Conservation (phyloP, 1,140 invertebrate genomes). For the Drosophila murphyi region DNA sequence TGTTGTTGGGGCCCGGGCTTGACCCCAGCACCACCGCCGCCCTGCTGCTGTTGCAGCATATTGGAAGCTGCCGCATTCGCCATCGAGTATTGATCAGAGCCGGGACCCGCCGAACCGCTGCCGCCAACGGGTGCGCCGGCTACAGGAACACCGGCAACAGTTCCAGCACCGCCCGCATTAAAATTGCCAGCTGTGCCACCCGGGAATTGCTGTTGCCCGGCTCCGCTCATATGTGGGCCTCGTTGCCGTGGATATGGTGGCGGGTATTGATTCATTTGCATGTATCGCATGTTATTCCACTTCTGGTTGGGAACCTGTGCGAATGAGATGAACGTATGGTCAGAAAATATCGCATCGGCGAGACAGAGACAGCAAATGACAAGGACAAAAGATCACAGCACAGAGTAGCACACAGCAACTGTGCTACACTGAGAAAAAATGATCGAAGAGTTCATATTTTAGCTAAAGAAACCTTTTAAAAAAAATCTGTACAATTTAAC, state of each 20-base stretch:
- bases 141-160: constrained; percentile 53
- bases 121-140: constrained; percentile 76
- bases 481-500: too few relatives aligned
- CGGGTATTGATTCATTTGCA: constrained; percentile 79
- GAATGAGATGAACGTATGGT: constrained; percentile 3
- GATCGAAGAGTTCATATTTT: too few relatives aligned
- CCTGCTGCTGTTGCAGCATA: constrained; percentile 84
- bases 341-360: background rate
- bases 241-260: constrained; percentile 83
- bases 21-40: constrained; percentile 58
- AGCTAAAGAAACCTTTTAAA: too few relatives aligned
- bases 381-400: background rate
- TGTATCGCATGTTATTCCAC: constrained; percentile 82
- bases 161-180: constrained; percentile 62
- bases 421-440: background rate
- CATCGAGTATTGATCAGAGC: constrained; percentile 79
- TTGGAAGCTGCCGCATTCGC: constrained; percentile 65
- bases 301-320: constrained; percentile 68
- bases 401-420: background rate
- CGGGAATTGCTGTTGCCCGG: constrained; percentile 63
- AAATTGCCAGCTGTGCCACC: constrained; percentile 69
- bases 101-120: constrained; percentile 63
- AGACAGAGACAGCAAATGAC: background rate
- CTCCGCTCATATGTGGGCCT: constrained; percentile 83
- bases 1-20: constrained; percentile 83